phyloP scores from a whole-genome alignment of 1,140 invertebrate genomes.

The Anastrepha obliqua region DNA sequence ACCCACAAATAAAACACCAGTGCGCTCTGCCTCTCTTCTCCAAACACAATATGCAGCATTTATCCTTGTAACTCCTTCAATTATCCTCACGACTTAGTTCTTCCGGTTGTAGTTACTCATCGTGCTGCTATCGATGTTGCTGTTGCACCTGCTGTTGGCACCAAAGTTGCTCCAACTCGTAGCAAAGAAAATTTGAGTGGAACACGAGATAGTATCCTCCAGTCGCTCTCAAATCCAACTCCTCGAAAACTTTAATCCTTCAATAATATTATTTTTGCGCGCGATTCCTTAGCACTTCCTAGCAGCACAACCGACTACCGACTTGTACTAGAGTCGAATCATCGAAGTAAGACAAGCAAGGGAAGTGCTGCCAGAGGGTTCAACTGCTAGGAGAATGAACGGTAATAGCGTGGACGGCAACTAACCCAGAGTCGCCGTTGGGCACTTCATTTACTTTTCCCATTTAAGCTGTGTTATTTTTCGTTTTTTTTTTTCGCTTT shows the following conservation, averaged over 20 bases:
- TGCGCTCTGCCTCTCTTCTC: not conserved
- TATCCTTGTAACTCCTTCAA: slow-evolving; percentile 46
- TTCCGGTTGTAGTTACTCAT: slow-evolving; percentile 29
- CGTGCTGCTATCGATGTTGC: not conserved
- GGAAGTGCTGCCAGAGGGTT: not conserved
- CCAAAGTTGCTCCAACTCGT: slow-evolving; percentile 17
- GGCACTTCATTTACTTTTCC: slow-evolving; percentile 42
- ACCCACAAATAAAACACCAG: not conserved
- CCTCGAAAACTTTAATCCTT: slow-evolving; percentile 45
- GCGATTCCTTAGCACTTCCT: not conserved
- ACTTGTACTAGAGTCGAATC: not conserved
- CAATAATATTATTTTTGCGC: slow-evolving; percentile 40
- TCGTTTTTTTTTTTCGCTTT: not conserved
- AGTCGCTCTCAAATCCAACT: slow-evolving; percentile 4
- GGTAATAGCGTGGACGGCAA: not conserved
- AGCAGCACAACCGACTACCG: not conserved
- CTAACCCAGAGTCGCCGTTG: not conserved
- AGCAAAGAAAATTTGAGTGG: slow-evolving; percentile 26
- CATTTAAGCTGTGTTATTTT: slow-evolving; percentile 10
- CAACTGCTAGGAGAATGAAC: not conserved
- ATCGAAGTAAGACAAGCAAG: not conserved
- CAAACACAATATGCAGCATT: not conserved
- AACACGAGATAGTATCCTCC: slow-evolving; percentile 8
- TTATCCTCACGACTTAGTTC: slow-evolving; percentile 42
- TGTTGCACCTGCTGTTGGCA: slow-evolving; percentile 36